phyloP scores from a whole-genome alignment of 2,113 vertebrate species.

The Melanotaenia duboulayi region DNA sequence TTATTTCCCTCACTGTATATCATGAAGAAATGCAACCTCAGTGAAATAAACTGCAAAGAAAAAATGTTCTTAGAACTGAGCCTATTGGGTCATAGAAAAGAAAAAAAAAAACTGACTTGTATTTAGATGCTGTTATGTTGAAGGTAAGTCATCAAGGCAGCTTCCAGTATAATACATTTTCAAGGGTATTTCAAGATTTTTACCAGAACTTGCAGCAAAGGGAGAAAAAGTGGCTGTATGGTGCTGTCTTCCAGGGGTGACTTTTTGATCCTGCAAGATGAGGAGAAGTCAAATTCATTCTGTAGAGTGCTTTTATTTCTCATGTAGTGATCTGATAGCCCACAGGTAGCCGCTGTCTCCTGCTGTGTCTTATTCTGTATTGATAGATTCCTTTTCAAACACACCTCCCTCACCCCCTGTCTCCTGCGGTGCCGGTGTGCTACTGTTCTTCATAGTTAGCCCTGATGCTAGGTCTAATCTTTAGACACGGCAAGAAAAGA shows the following conservation, averaged over 20 bases:
- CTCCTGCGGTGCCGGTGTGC: constrained; percentile 38
- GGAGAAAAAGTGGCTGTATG: constrained; percentile 11
- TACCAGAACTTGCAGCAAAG: constrained; percentile 16
- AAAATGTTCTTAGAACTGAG: too few relatives aligned
- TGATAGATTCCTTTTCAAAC: constrained; percentile 71
- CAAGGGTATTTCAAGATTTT: constrained; percentile 14
- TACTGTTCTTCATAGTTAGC: constrained; percentile 52
- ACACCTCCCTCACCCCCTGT: constrained; percentile 57
- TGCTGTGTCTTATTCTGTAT: constrained; percentile 64
- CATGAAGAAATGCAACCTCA: constrained; percentile 62
- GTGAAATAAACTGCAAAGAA: constrained; percentile 43
- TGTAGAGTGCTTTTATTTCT: constrained; percentile 66
- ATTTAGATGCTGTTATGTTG: too few relatives aligned
- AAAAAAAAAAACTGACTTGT: too few relatives aligned
- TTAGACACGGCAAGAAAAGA: constrained; percentile 50
- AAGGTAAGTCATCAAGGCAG: background rate
- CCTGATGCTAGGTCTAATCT: constrained; percentile 67
- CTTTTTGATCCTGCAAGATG: constrained; percentile 37
- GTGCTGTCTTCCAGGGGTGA: constrained; percentile 14
- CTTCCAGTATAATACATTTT: constrained; percentile 14
- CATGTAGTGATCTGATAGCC: constrained; percentile 70
- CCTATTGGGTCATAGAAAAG: too few relatives aligned
- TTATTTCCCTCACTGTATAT: too few relatives aligned
- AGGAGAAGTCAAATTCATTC: constrained; percentile 50
- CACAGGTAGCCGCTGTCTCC: constrained; percentile 66